phyloP scores from a whole-genome alignment of 2,113 vertebrate genomes.

The Sinocyclocheilus anshuiensis region DNA sequence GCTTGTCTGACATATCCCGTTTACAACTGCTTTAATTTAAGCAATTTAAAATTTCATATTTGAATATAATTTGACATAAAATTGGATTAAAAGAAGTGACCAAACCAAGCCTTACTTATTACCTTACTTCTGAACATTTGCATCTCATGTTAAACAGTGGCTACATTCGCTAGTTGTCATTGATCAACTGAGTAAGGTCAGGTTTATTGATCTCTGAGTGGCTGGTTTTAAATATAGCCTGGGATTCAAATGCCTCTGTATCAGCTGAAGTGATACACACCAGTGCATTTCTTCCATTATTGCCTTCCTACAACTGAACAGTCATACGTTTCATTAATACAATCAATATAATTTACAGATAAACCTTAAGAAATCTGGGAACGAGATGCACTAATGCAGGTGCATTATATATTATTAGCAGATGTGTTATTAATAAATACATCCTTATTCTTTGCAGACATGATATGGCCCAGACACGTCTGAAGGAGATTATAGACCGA shows the following conservation, averaged over 20 bases:
- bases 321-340: neutral
- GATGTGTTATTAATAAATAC: too few species aligned
- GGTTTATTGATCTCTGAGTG: neutral
- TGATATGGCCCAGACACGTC: neutral
- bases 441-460: neutral
- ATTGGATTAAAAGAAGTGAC: neutral
- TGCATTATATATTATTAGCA: neutral
- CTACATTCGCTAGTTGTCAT: too few species aligned
- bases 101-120: neutral
- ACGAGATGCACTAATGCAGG: neutral
- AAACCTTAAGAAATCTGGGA: neutral
- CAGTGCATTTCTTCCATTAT: too few species aligned
- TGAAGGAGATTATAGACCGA: neutral
- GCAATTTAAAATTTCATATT: neutral
- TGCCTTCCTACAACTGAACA: neutral
- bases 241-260: too few species aligned
- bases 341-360: neutral
- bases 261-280: too few species aligned
- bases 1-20: neutral
- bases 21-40: neutral
- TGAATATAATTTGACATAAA: neutral
- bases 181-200: too few species aligned
- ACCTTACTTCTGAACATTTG: neutral
- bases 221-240: neutral
- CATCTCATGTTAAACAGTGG: neutral